Evolutionary conservation across 2,113 vertebrate species (phyloP).

Genomic region (Gasterosteus nipponicus): DNA sequence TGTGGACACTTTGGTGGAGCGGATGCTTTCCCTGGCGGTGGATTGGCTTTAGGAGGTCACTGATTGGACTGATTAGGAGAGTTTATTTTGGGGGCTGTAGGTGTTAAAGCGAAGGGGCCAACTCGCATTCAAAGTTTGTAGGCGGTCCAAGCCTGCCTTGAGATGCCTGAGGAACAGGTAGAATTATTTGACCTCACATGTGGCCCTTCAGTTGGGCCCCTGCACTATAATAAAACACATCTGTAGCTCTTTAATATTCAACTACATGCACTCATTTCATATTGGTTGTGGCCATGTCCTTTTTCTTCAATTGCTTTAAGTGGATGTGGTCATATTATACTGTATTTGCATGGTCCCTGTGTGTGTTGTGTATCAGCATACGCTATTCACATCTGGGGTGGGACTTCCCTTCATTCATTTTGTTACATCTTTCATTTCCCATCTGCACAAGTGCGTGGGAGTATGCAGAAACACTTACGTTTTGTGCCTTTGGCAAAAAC

Average conservation of each 20-base stretch:
- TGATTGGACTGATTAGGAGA: conserved; percentile 6
- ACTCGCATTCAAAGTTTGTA: conserved; percentile 14
- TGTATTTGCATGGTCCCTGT: background rate
- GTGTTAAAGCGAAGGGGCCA: background rate
- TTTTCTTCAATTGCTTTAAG: background rate
- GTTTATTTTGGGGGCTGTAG: background rate
- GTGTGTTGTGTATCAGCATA: background rate
- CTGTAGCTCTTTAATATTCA: background rate
- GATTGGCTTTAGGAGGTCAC: background rate
- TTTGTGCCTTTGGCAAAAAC: conserved; percentile 43
- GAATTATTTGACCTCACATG: background rate
- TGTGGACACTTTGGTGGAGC: background rate
- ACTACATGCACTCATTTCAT: background rate
- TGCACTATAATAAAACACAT: background rate
- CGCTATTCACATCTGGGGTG: background rate
- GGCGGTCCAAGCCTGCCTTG: background rate
- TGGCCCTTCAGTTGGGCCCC: background rate
- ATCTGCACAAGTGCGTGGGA: background rate
- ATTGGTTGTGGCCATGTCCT: background rate
- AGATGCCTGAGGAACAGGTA: background rate
- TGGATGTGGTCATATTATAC: conserved; percentile 9
- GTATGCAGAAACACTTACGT: conserved; percentile 9
- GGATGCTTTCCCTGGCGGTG: background rate
- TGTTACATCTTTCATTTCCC: conserved; percentile 3
- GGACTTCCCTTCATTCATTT: background rate